Evolutionary conservation across 2,797 vertebrate genomes (phyloP).

Genomic region (Poecile montanus): DNA sequence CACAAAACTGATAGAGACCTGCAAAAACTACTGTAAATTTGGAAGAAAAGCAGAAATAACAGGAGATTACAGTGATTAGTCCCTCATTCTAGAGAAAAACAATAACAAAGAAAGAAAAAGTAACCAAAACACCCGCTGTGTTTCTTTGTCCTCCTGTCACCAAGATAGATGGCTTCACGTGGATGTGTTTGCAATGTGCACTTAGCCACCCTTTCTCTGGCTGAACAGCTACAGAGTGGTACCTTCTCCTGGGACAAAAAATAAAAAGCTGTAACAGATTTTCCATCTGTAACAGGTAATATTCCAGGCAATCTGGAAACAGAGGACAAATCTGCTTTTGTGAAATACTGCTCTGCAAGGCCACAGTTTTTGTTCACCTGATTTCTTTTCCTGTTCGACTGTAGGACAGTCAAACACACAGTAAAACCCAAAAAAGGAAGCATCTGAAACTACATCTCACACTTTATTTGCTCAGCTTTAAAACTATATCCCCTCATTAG

Average conservation of each 20-base stretch:
- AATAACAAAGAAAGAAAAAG: not conserved
- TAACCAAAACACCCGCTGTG: not conserved
- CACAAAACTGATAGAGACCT: not conserved
- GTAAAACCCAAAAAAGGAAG: slow-evolving; percentile 11
- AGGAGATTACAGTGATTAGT: not conserved
- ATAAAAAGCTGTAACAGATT: not conserved
- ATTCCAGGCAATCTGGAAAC: not conserved
- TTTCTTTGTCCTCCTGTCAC: not conserved
- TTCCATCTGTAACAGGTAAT: not conserved
- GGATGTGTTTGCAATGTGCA: fast-evolving
- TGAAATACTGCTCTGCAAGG: not conserved
- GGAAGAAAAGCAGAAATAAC: not conserved
- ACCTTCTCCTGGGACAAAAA: not conserved
- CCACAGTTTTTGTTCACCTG: not conserved
- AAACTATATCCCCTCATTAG: slow-evolving; percentile 24
- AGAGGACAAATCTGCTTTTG: not conserved
- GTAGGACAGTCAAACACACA: not conserved
- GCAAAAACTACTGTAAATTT: not conserved
- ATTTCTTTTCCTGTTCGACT: not conserved
- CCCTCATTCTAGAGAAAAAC: not conserved
- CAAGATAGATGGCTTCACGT: not conserved
- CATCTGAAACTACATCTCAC: not conserved
- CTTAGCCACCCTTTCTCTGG: not conserved
- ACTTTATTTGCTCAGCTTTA: slow-evolving; percentile 32
- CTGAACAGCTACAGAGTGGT: not conserved